Base-by-base conservation (phyloP, 2,888 invertebrate genomes). In the Timema cristinae region DNA sequence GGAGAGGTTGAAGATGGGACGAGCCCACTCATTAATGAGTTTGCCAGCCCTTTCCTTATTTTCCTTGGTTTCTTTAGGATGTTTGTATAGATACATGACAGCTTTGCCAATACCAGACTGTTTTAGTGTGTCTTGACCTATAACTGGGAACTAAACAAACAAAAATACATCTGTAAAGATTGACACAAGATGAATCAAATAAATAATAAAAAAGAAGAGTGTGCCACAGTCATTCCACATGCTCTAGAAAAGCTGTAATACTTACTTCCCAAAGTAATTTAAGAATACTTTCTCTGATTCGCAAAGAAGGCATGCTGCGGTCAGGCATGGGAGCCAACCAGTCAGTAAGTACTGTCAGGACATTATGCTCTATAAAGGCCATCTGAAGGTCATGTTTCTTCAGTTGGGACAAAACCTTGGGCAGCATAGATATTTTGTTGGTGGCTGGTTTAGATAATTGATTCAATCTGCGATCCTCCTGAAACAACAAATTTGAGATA, bases 271-370 rank as follows among this genome's bases (percentile, higher is more conserved):
- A 85, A 61, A 94, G 83, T 76, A 94, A 84, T 81, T 89, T 91
- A 59, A 99, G 86, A 76, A 99, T 87, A 77, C 88, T 88, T 80
- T 97, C 95, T 68, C 99, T 86, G 76, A 99, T 97, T 84, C 93
- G 93, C 73, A 98, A 85, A 75, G 98, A 95, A 0, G 99, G 98
- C 80, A 99, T 88, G 77, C 97, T 96, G 77, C 97, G 90, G 84
- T 98, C 98, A 51, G 98, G 98, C 88, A 99, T 91, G 0, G 99
- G 99, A 13, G 98, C 97, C 71, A 99, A 85, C 99, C 99, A 99
- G 84, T 98, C 98, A 76, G 97, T 95, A 59, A 96, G 86, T 76
- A 94, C 93, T 78, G 91, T 91, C 11, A 96, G 85, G 75, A 94
- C 93, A 80, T 98, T 98, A 83, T 97, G 96, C 82, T 99, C 99